phyloP scores from a whole-genome alignment of 2,888 invertebrate species.

The Strigamia transsilvanica region DNA sequence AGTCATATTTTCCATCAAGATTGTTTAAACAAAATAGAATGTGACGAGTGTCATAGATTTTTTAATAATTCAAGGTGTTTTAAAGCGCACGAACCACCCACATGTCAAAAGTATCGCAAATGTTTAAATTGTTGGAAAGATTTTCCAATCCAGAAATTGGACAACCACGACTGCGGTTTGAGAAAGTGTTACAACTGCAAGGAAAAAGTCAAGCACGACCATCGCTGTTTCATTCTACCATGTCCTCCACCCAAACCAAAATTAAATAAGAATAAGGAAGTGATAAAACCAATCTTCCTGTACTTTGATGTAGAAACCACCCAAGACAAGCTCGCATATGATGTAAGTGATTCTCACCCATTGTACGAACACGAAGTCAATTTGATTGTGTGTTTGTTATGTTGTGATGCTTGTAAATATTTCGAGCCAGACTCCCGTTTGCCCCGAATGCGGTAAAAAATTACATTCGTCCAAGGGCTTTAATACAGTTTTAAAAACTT shows the following conservation, averaged over 20 bases:
- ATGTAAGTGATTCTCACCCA: no score
- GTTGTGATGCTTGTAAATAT: not conserved
- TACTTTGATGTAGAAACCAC: not conserved
- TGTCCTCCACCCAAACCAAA: no score
- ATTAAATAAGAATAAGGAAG: no score
- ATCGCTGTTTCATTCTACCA: not conserved
- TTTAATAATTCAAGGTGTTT: no score
- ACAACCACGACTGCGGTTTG: not conserved
- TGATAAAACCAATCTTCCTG: not conserved
- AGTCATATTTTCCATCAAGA: no score
- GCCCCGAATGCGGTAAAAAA: not conserved
- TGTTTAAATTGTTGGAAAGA: constrained; percentile 6
- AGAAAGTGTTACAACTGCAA: not conserved
- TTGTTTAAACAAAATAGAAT: no score
- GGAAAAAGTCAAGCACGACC: not conserved
- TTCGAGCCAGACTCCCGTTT: not conserved
- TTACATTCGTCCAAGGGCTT: not conserved
- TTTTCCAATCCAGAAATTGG: not conserved
- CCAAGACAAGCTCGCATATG: not conserved
- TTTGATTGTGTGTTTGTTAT: not conserved
- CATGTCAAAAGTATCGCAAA: no score
- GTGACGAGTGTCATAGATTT: no score
- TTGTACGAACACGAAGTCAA: constrained; percentile 1
- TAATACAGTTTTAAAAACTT: not conserved
- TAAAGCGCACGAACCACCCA: no score